Conservation (phyloP, 2,888 invertebrate species). For the Mythimna pallens region DNA sequence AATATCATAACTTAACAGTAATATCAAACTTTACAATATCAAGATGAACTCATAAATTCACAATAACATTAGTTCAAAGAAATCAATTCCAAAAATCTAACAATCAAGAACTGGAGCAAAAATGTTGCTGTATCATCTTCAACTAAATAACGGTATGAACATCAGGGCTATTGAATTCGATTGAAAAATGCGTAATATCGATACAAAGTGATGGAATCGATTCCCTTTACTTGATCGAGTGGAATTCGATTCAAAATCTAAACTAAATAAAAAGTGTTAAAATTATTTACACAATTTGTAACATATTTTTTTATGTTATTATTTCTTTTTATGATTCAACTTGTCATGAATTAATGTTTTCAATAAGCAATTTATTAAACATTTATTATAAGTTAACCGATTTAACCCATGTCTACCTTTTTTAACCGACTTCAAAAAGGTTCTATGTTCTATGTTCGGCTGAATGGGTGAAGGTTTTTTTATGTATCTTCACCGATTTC, state of each 20-base stretch:
- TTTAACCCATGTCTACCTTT: no score
- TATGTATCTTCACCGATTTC: no score
- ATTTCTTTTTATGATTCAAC: no score
- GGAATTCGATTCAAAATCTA: conserved; percentile 30
- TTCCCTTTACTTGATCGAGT: conserved; percentile 38
- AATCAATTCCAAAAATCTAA: conserved; percentile 78
- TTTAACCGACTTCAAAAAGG: no score
- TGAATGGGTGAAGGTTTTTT: no score
- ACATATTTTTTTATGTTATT: no score
- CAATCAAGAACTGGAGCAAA: conserved; percentile 81
- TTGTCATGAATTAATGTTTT: no score
- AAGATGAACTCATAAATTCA: conserved; percentile 44
- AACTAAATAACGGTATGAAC: conserved; percentile 71
- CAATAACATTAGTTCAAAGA: conserved; percentile 64
- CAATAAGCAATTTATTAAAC: no score
- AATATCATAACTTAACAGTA: conserved; percentile 33
- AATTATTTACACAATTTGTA: no score
- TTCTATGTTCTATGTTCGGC: no score
- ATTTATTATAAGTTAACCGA: no score
- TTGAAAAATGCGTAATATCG: conserved; percentile 75
- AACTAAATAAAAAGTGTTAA: background rate
- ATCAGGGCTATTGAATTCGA: conserved; percentile 73
- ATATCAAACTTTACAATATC: conserved; percentile 44
- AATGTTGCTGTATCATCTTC: conserved; percentile 77
- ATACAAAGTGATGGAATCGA: conserved; percentile 55